Evolutionary conservation across 2,888 invertebrate genomes (phyloP), one percentile per base, ranked within the genome.

Genomic region (Sesia bembeciformis): DNA sequence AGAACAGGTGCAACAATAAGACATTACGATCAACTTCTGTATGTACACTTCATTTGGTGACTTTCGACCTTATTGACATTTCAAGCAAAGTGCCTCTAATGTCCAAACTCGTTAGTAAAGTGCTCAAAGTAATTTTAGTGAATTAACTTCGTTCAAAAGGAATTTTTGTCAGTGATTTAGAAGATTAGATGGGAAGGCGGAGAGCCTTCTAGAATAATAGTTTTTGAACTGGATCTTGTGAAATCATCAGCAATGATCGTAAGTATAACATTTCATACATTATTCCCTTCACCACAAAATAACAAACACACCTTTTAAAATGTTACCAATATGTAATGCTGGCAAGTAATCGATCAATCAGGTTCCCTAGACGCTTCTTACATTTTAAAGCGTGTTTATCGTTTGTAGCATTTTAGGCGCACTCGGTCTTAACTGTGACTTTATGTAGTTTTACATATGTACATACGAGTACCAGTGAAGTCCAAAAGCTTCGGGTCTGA

Each of bases 171-270:
- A 46, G 23, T 23, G 23, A 46, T 8, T 46, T 46, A 8, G 46
- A 46, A 8, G 46, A 46, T 23, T 23, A 23, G 23, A 23, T 8
- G 8, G 8, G 46, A 46, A 46, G 43, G 43, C 43, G 8, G 43
- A 8, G 8, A 8, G 46, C 7, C n/a, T 46, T 46, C 46, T 46
- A 8, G 46, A 46, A 23, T 0, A 46, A 46, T 46, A 46, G n/a
- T 46, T 46, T 46, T 5, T 8, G 23, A 4, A 46, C 8, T 6
- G 3, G 46, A 5, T 46, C 46, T 1, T n/a, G 65, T 23, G 67
- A 72, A 72, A 76, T 61, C 71, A 63, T 68, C 70, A 81, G 78
- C 66, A 68, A 86, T 86, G 84, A 81, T 72, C 73, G 85, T 86
- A 62, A 85, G 85, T 84, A 63, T 53, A 4, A 38, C 4, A 4